phyloP scores from a whole-genome alignment of 2,888 invertebrate genomes.

The Nomada flava region DNA sequence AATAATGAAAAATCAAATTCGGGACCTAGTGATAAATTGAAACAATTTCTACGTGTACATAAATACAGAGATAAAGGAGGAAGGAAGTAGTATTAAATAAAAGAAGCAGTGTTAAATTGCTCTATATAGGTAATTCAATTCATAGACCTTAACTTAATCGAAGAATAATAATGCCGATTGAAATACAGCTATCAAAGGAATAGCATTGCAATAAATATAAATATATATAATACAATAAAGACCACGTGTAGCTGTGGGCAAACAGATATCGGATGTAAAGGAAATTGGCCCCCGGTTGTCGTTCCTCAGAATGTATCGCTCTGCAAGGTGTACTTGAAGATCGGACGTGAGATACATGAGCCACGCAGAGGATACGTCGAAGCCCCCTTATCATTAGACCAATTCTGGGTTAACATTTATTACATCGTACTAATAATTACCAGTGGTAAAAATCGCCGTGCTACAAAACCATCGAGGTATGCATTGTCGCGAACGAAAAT shows the following conservation, averaged over 20 bases:
- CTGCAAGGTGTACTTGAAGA: slow-evolving; percentile 21
- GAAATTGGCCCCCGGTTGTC: slow-evolving; percentile 26
- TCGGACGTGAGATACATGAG: slow-evolving; percentile 43
- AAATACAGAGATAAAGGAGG: too few species aligned
- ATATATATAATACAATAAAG: too few species aligned
- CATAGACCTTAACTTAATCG: too few species aligned
- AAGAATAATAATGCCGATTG: too few species aligned
- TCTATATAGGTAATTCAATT: too few species aligned
- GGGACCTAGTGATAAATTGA: too few species aligned
- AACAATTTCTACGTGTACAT: too few species aligned
- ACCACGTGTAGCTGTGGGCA: neutral
- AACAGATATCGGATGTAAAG: neutral
- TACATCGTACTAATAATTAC: neutral
- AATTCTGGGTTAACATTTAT: slow-evolving; percentile 1
- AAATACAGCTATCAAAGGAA: too few species aligned
- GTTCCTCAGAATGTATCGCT: slow-evolving; percentile 14
- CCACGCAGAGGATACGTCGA: neutral
- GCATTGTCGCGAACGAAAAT: slow-evolving; percentile 15
- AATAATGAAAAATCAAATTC: too few species aligned
- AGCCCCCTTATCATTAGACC: neutral
- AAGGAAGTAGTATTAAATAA: too few species aligned
- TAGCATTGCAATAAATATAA: too few species aligned
- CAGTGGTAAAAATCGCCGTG: neutral
- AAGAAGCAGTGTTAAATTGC: too few species aligned
- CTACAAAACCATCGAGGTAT: neutral